Conservation (phyloP, 2,888 invertebrate species). For the Phalangium opilio region DNA sequence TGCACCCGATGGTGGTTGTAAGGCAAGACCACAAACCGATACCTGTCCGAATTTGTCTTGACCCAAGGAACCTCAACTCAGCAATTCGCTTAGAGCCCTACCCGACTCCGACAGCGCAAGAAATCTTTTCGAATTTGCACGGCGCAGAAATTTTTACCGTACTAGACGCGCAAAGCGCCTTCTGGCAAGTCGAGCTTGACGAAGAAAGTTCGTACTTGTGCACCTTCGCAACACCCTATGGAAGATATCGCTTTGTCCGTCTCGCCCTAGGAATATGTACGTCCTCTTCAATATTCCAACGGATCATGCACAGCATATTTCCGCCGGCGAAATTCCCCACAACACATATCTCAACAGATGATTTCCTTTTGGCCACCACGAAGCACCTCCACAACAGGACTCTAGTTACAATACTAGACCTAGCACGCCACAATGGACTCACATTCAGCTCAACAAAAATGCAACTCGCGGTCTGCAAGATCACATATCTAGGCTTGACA, state of each 20-base stretch:
- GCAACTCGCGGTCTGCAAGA: no score
- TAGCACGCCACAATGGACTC: no score
- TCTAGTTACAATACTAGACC: no score
- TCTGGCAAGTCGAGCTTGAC: conserved; percentile 5
- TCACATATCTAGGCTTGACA: no score
- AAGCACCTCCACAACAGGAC: no score
- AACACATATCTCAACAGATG: no score
- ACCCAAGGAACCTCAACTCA: conserved; percentile 7
- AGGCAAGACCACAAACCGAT: background rate
- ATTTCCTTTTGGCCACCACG: no score
- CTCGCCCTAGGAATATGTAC: conserved; percentile 10
- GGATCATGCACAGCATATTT: conserved; percentile 5
- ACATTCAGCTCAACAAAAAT: no score
- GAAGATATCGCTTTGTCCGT: conserved; percentile 5
- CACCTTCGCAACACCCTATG: conserved; percentile 8
- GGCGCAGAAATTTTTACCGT: conserved; percentile 5
- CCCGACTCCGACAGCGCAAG: conserved; percentile 5
- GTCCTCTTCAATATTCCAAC: conserved; percentile 5
- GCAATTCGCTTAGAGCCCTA: conserved; percentile 3
- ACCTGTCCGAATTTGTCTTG: conserved; percentile 7
- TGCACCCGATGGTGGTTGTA: conserved; percentile 6
- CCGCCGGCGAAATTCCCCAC: no score
- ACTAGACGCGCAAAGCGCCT: conserved; percentile 7
- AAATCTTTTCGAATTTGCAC: conserved; percentile 3
- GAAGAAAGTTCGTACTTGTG: conserved; percentile 2